Base-by-base conservation (phyloP, 2,888 invertebrate species). In the Agrilus cyanescens region DNA sequence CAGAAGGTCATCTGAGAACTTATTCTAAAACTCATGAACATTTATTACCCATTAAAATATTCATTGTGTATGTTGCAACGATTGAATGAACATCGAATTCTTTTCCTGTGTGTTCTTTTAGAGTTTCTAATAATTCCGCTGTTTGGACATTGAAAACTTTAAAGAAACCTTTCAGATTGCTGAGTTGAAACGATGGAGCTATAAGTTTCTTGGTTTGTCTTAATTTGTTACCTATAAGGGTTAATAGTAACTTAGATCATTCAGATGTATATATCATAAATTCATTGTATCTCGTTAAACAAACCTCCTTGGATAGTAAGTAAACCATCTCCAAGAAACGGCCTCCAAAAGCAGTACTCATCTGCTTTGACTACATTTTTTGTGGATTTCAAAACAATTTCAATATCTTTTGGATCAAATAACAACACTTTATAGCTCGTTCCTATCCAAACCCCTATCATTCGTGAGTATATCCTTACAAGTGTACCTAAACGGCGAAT, bases 261-360 rank as follows among this genome's bases (percentile, higher is more conserved):
- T 13, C 8, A 18, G n/a, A n/a, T n/a, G n/a, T n/a, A n/a, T n/a
- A n/a, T 29, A 12, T 31, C 30, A 31, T 38, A 29, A 12, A 14
- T 31, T 4, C 5, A 29, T 4, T 15, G 15, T 18, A 15, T 15
- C 12, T 14, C n/a, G 15, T 16, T 12, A 30, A 37, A 32, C 29
- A 5, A n/a, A 14, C 41, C 44, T 50, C 55, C 55, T 18, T 43
- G 38, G 44, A 52, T 53, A 32, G 53, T 32, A 10, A 56, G 39
- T 15, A 55, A 45, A 38, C 55, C 52, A 15, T 54, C 53, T 13
- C 56, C 56, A 12, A 56, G 32, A 53, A 55, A 56, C 2, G 54
- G 51, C 25, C 42, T 47, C 12, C 55, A 32, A 30, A 48, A 54
- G 13, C 44, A 36, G 36, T 56, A 56, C 38, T 55, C 52, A 29